These are phyloP conservation scores for Linepithema humile DNA, from an alignment of 1,140 invertebrate genomes.

Conservation along the genomic window DNA sequence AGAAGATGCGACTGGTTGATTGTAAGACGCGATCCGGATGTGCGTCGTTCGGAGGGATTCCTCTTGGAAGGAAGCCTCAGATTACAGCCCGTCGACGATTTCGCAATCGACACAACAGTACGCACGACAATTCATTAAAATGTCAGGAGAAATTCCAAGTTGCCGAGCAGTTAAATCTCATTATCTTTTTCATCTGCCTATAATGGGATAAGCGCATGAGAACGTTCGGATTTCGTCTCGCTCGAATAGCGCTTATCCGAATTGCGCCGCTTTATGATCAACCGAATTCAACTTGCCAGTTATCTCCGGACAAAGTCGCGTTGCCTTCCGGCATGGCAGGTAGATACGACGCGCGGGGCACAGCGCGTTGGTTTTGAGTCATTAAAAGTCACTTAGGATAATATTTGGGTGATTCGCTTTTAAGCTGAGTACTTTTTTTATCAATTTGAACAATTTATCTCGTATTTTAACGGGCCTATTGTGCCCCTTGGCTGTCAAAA, in stretches of 20 bases:
- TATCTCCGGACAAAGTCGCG: conserved; percentile 16
- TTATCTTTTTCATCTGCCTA: background rate
- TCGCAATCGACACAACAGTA: background rate
- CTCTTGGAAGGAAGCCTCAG: background rate
- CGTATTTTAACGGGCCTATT: conserved; percentile 61
- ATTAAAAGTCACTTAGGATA: conserved; percentile 83
- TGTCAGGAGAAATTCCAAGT: background rate
- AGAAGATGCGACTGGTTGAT: background rate
- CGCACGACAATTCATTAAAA: background rate
- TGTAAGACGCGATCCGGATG: background rate
- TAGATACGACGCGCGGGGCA: background rate
- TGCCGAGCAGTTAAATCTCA: background rate
- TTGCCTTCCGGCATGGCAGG: background rate
- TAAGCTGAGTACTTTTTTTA: conserved; percentile 61
- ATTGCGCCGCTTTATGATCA: conserved; percentile 45
- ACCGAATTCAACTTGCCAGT: conserved; percentile 35
- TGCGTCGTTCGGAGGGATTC: background rate
- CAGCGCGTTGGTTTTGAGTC: conserved; percentile 69
- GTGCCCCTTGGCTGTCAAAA: conserved; percentile 32
- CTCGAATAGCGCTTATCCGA: background rate
- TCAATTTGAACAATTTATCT: conserved; percentile 70
- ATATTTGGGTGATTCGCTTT: conserved; percentile 76
- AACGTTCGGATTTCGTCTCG: conserved; percentile 14
- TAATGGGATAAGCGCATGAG: conserved; percentile 7
- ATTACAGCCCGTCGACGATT: background rate